Conservation (phyloP, 37 sponge, comb jelly and placozoan species). For the Petrosia ficiformis region DNA sequence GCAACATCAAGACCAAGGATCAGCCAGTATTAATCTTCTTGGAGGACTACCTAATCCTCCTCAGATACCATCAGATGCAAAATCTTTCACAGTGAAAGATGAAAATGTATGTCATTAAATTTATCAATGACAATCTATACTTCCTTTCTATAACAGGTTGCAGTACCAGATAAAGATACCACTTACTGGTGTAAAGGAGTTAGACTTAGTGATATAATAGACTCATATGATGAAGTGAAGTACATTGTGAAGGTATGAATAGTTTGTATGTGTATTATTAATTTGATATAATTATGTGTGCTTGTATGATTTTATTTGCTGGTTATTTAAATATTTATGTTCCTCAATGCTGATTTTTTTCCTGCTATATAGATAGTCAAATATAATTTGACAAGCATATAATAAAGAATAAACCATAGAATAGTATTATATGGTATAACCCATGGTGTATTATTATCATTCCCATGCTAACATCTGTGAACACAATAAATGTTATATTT, state of each 20-base stretch:
- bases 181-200: slow-evolving; percentile 64
- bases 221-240: neutral
- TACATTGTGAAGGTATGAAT: slow-evolving; percentile 39
- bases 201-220: slow-evolving; percentile 18
- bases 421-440: no score
- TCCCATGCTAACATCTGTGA: no score
- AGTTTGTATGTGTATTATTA: no score
- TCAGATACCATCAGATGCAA: slow-evolving; percentile 6
- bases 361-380: no score
- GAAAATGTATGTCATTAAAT: slow-evolving; percentile 10
- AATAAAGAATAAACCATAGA: no score
- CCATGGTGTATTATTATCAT: no score
- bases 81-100: slow-evolving; percentile 5
- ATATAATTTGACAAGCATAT: no score
- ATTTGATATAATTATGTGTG: no score
- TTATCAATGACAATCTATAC: neutral
- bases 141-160: slow-evolving; percentile 22
- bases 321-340: no score
- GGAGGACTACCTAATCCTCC: slow-evolving; percentile 23
- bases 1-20: neutral
- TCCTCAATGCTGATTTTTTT: no score
- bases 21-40: slow-evolving; percentile 26
- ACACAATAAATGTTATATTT: no score
- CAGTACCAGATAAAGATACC: slow-evolving; percentile 40
- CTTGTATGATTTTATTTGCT: no score